Evolutionary conservation across 2,888 invertebrate genomes (phyloP).

Genomic region (Saturnia japonica): DNA sequence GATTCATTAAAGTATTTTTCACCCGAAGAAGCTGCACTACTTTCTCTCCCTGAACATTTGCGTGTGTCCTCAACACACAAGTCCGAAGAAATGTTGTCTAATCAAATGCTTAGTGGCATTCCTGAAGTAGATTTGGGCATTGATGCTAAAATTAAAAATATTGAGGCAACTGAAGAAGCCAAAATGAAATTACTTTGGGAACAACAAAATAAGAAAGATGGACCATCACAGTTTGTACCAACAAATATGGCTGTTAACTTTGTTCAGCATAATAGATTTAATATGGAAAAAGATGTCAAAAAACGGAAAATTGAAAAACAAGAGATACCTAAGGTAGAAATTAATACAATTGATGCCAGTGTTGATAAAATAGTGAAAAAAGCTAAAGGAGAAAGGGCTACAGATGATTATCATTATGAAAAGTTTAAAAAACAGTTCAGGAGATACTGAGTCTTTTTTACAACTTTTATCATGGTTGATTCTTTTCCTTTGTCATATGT

Average conservation of each 20-base stretch:
- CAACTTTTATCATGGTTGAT: not conserved
- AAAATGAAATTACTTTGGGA: slow-evolving; percentile 96
- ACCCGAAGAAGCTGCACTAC: slow-evolving; percentile 94
- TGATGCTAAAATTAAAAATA: slow-evolving; percentile 98
- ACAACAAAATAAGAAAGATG: slow-evolving; percentile 94
- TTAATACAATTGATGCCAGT: slow-evolving; percentile 69
- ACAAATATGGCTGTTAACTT: slow-evolving; percentile 99
- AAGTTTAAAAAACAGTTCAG: slow-evolving; percentile 98
- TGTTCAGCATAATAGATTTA: slow-evolving; percentile 98
- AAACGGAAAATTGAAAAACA: slow-evolving; percentile 83
- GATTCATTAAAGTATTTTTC: slow-evolving; percentile 85
- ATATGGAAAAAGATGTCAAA: slow-evolving; percentile 89
- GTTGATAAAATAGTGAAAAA: slow-evolving; percentile 82
- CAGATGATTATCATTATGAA: slow-evolving; percentile 98
- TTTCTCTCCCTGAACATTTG: slow-evolving; percentile 94
- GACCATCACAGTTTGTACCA: slow-evolving; percentile 97
- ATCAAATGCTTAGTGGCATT: slow-evolving; percentile 99
- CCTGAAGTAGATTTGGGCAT: slow-evolving; percentile 99
- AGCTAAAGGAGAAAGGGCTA: slow-evolving; percentile 93
- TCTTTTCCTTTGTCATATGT: not conserved
- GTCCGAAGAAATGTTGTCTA: slow-evolving; percentile 99
- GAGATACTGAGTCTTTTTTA: slow-evolving; percentile 85
- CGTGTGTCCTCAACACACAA: slow-evolving; percentile 91
- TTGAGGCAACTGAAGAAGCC: slow-evolving; percentile 99
- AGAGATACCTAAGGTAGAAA: slow-evolving; percentile 62